Base-by-base conservation (phyloP, 2,888 invertebrate species). In the Megaustenia siamemsis region DNA sequence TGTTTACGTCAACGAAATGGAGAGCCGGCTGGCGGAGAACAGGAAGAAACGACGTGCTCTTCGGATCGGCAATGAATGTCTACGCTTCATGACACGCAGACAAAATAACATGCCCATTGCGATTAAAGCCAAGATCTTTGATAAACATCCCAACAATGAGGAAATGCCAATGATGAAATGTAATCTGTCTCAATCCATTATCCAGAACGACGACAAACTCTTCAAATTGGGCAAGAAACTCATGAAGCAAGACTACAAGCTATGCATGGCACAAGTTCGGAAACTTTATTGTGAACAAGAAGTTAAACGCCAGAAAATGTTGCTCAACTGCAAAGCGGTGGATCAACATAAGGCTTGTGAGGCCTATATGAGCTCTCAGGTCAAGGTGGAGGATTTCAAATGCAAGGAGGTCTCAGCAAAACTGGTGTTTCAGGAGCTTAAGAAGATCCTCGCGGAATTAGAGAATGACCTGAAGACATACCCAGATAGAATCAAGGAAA, bases 1-100 rank as follows among this genome's bases (percentile, higher is more conserved):
- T 28, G 83, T 83, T 1, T 83, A 83, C 53, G 75, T 83, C 63
- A 77, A 83, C 40, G 83, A 83, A 69, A 83, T 83, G 83, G 83
- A 77, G 21, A 77, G 66, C 43, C 24, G 68, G 66, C 69, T 83
- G 68, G 60, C 49, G 5, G 77, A 66, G 6, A 77, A 83, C 77
- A 76, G 66, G 24, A 77, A 68, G 56, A 83, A 83, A 43, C 66
- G 83, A n/a, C 56, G 35, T n/a, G 83, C 83, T 8, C 69, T 83
- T 6, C 49, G 83, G 1, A 83, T 83, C 68, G 83, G 83, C 56
- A 83, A 83, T 56, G 83, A 83, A 28, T 83, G 83, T 53, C 69
- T 83, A 77, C 68, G 83, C 6, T 83, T 77, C 45, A 83, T 83
- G 83, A 83, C 83, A 10, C 49, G 77, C 40, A 66, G 83, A 28